Evolutionary conservation across 2,797 vertebrate genomes (phyloP).

Genomic region (Alfaro cultratus): DNA sequence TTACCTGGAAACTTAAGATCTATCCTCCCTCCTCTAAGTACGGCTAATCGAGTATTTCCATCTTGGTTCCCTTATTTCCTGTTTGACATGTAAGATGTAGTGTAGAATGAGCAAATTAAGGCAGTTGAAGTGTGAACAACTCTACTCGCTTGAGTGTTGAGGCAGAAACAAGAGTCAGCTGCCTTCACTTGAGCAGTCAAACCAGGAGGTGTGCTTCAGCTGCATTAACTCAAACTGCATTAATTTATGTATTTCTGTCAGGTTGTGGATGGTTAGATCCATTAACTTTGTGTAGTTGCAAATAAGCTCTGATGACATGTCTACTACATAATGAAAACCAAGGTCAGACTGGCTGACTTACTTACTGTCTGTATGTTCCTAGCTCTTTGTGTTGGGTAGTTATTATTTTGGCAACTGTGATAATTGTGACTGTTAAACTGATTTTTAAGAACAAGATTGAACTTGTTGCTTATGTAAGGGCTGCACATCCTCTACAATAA

Average conservation of each 20-base stretch:
- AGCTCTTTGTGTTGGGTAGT: background rate
- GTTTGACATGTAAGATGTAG: background rate
- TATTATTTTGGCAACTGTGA: background rate
- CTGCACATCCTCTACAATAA: background rate
- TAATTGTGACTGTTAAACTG: background rate
- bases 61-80: background rate
- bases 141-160: background rate
- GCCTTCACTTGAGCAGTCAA: background rate
- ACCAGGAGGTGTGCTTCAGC: constrained; percentile 4
- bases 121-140: constrained; percentile 4
- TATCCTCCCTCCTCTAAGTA: background rate
- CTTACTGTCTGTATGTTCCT: background rate
- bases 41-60: background rate
- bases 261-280: background rate
- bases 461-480: background rate
- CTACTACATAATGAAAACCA: background rate
- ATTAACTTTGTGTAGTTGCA: background rate
- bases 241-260: background rate
- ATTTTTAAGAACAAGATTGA: background rate
- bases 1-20: background rate
- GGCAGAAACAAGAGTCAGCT: background rate
- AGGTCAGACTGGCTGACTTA: background rate
- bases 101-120: background rate
- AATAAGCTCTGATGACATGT: background rate
- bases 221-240: background rate